Evolutionary conservation across 2,113 vertebrate species (phyloP).

Genomic region (Trematomus loennbergii): DNA sequence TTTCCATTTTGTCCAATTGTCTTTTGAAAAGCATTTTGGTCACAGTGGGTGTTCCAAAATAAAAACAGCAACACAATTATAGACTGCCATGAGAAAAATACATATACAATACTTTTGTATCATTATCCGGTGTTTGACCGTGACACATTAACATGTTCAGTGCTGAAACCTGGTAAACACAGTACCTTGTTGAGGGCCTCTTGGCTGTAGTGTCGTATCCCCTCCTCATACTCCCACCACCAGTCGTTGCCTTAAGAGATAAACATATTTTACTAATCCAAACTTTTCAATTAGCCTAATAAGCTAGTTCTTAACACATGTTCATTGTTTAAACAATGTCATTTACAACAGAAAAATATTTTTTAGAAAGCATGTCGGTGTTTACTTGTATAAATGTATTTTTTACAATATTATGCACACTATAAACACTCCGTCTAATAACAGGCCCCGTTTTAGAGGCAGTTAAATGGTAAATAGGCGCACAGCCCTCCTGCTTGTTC

Average conservation of each 20-base stretch:
- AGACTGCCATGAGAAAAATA: neutral
- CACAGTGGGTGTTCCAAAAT: neutral
- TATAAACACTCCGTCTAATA: conserved; percentile 2
- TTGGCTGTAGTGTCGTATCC: conserved; percentile 78
- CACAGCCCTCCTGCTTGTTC: conserved; percentile 65
- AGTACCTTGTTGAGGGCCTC: conserved; percentile 79
- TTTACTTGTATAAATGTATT: neutral
- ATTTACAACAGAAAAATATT: neutral
- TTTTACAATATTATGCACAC: neutral
- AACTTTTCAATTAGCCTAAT: neutral
- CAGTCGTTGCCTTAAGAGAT: conserved; percentile 77
- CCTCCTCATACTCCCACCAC: conserved; percentile 83
- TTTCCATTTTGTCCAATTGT: neutral
- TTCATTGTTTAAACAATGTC: neutral
- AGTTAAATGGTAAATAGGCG: conserved; percentile 41
- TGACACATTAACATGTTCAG: neutral
- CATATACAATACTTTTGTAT: too few species aligned
- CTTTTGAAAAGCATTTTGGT: neutral
- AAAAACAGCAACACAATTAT: neutral
- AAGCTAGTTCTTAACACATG: neutral
- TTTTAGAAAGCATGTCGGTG: neutral
- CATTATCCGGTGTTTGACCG: neutral
- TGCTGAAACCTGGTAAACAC: conserved; percentile 2
- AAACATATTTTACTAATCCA: conserved; percentile 24
- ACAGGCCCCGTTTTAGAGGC: conserved; percentile 31